Evolutionary conservation across 2,113 vertebrate species (phyloP), one percentile per base, ranked within the genome.

Genomic region (Scartelaos histophorus): DNA sequence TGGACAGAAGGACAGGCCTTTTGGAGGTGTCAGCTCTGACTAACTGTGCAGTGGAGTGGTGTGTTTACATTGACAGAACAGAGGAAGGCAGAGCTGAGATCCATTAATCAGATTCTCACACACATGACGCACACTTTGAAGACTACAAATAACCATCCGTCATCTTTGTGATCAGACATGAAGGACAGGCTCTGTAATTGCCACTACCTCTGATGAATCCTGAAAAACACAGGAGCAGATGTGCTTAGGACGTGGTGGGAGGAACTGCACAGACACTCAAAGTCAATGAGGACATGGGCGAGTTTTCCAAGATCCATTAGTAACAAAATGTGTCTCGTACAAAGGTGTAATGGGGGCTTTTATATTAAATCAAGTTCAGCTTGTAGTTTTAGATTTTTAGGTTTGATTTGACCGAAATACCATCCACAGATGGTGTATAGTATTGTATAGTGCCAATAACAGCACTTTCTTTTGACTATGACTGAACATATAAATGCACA

Each of bases 61-160:
- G 87, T 91, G 88, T 92, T 91, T 92, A 90, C 86, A 89, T 86
- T 86, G 83, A 83, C 84, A 88, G 84, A 87, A 86, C 88, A 80
- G 73, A 83, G 71, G 71, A 85, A 86, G 80, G 79, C 78, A 3
- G 56, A 81, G 84, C 88, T 87, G 84, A 88, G 87, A 82, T 75
- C 84, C 90, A 91, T 91, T 88, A 89, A 92, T 92, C 90, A 82
- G 82, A 87, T 84, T 76, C 80, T 80, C 80, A 71, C 69, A 83
- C 78, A 60, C 77, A 81, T 60, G 38, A 49, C 64, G 75, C 57
- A 74, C 47, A 77, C 73, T 80, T 66, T 69, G 60, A 75, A 75
- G 67, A 91, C 78, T 84, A 86, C 81, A 88, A 86, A 83, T 76
- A 79, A 78, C 83, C 83, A 89, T 88, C 88, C 82, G 79, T 92